Conservation (phyloP, 2,888 invertebrate species). For the Cacoxenus indagator region DNA sequence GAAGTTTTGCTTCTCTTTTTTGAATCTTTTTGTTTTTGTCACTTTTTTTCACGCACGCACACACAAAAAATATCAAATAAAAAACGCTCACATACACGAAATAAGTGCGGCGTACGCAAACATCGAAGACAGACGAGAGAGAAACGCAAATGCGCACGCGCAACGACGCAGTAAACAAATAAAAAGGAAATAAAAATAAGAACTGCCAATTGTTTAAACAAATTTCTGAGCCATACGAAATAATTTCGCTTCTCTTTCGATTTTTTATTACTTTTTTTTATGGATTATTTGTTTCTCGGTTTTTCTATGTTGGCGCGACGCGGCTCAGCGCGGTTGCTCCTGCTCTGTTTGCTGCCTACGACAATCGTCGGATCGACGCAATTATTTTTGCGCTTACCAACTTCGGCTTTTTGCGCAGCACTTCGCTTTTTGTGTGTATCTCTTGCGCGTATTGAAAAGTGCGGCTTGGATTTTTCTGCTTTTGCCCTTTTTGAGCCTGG, state of each 20-base stretch:
- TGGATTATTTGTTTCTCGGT: not conserved
- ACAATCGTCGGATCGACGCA: too few species aligned
- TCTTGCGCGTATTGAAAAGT: conserved; percentile 48
- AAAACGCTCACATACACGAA: too few species aligned
- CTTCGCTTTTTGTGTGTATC: conserved; percentile 59
- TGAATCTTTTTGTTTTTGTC: not conserved
- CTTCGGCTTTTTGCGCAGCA: conserved; percentile 48
- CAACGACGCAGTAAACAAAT: conserved; percentile 4
- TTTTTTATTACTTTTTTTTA: not conserved
- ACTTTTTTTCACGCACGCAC: not conserved
- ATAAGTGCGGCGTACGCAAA: not conserved
- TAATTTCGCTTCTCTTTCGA: not conserved
- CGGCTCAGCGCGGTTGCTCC: not conserved
- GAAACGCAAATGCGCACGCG: not conserved
- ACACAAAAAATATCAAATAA: not conserved
- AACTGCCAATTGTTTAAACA: conserved; percentile 20
- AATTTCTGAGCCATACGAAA: conserved; percentile 16
- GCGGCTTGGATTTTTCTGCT: conserved; percentile 59
- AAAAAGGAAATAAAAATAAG: not conserved
- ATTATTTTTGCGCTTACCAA: conserved; percentile 10
- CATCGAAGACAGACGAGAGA: not conserved
- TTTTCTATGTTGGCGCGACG: not conserved
- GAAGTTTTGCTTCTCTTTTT: not conserved
- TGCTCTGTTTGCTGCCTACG: conserved; percentile 19
- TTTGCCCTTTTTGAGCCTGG: conserved; percentile 37